Base-by-base conservation (phyloP, 2,113 vertebrate genomes). In the Panurus biarmicus region DNA sequence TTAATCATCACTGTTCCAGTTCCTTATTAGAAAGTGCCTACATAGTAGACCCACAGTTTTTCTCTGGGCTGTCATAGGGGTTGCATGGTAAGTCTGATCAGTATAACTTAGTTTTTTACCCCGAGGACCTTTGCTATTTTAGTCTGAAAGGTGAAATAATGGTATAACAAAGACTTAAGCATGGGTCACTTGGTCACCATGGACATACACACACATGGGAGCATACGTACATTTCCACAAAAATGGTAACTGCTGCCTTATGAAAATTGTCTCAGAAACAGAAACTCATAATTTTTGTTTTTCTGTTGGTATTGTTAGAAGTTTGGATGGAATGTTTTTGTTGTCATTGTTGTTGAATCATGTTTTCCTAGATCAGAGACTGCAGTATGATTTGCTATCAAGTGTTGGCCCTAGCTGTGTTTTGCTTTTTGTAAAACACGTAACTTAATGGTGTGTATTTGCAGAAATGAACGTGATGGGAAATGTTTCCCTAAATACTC, bases 191-290 rank as follows among this genome's bases (percentile, higher is more conserved):
- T 89, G 1, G 6, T 82, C 65, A 36, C 62, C 25, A 4, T 25
- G 14, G n/a, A 40, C 81, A 21, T 84, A 53, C 33, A 31, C 1
- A 44, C 3, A 36, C 4, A 17, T 28, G 35, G 0, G 0, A 18
- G 7, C 13, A 16, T 31, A 22, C 2, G 1, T 73, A 1, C 24
- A 56, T n/a, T 69, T 85, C 61, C 64, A n/a, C 87, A 78, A 51
- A 81, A 93, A 80, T 78, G 40, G 20, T 84, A 65, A 31, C 50
- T 77, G 10, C 19, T n/a, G 25, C 72, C 70, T 92, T n/a, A 33
- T 24, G 18, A 94, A 85, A 82, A 65, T 67, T 67, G 14, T 66
- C 60, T 77, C 33, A 45, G 38, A 15, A 48, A 72, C 7, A 79
- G 28, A 53, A 93, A 53, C 40, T 76, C 70, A 12, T 14, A 6